Evolutionary conservation across 2,888 invertebrate species (phyloP).

Genomic region (Chrysina gloriosa): DNA sequence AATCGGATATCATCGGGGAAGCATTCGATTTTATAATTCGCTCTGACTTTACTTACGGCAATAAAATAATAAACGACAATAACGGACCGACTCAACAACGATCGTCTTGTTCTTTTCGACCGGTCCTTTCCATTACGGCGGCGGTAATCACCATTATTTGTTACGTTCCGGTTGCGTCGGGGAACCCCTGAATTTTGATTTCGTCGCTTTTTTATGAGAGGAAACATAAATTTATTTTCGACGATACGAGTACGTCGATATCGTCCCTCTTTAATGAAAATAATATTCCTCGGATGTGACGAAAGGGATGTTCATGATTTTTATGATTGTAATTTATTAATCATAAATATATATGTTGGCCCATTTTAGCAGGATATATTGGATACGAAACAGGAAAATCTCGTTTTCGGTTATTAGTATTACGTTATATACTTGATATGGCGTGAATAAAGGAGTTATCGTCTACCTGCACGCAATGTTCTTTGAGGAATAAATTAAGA

Average conservation of each 20-base stretch:
- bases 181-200: constrained; percentile 1
- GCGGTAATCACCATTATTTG: constrained; percentile 1
- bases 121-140: neutral
- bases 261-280: neutral
- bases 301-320: neutral
- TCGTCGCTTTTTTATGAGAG: constrained; percentile 3
- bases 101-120: neutral
- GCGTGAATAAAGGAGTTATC: too few species aligned
- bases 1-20: neutral
- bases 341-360: neutral
- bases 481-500: too few species aligned
- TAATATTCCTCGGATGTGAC: neutral
- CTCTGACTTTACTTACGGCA: constrained; percentile 21
- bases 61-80: constrained; percentile 31
- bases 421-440: too few species aligned
- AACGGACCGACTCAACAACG: neutral
- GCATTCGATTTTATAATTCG: constrained; percentile 29
- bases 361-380: too few species aligned
- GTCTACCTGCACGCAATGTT: too few species aligned
- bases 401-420: too few species aligned
- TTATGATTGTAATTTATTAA: neutral
- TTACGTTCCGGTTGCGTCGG: constrained; percentile 4
- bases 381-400: too few species aligned
- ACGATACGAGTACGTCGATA: constrained; percentile 5
- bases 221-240: constrained; percentile 22